These are phyloP conservation scores for Philereme transversata DNA, from an alignment of 2,888 invertebrate genomes.

Conservation along the genomic window DNA sequence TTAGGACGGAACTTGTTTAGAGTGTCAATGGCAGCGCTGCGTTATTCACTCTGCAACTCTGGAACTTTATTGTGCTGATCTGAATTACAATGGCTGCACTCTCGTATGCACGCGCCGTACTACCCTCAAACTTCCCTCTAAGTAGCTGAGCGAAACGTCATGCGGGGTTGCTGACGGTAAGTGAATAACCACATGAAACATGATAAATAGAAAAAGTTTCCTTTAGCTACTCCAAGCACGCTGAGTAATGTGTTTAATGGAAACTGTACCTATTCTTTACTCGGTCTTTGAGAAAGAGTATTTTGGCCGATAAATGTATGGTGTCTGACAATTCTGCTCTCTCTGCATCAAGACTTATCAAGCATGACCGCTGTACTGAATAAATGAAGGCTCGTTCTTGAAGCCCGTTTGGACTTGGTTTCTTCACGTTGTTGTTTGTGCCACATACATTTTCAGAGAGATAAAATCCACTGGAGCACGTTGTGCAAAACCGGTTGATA, in stretches of 20 bases:
- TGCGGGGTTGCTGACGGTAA: slow-evolving; percentile 39
- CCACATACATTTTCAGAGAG: too few species aligned
- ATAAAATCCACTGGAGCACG: too few species aligned
- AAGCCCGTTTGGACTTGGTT: too few species aligned
- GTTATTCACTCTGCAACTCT: slow-evolving; percentile 53
- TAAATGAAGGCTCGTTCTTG: too few species aligned
- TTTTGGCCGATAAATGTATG: slow-evolving; percentile 1
- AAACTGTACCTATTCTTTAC: slow-evolving; percentile 15
- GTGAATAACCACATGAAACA: slow-evolving; percentile 38
- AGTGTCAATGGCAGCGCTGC: slow-evolving; percentile 61
- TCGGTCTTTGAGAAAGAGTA: slow-evolving; percentile 1
- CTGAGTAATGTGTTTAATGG: slow-evolving; percentile 26
- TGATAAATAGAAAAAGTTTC: slow-evolving; percentile 41
- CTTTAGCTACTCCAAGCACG: slow-evolving; percentile 6
- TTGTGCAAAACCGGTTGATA: too few species aligned
- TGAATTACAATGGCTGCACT: slow-evolving; percentile 53
- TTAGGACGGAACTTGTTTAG: slow-evolving; percentile 59
- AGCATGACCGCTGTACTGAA: too few species aligned
- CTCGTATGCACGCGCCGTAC: slow-evolving; percentile 44
- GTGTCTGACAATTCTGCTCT: background rate
- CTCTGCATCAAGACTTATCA: too few species aligned
- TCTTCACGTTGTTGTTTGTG: too few species aligned
- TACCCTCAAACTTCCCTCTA: slow-evolving; percentile 36
- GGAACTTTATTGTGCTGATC: slow-evolving; percentile 50
- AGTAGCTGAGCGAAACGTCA: slow-evolving; percentile 39